Percentiles rank a stretch among this genome's conserved stretches.
Conservation (phyloP, 2,797 vertebrate genomes). For the Molossus molossus region DNA sequence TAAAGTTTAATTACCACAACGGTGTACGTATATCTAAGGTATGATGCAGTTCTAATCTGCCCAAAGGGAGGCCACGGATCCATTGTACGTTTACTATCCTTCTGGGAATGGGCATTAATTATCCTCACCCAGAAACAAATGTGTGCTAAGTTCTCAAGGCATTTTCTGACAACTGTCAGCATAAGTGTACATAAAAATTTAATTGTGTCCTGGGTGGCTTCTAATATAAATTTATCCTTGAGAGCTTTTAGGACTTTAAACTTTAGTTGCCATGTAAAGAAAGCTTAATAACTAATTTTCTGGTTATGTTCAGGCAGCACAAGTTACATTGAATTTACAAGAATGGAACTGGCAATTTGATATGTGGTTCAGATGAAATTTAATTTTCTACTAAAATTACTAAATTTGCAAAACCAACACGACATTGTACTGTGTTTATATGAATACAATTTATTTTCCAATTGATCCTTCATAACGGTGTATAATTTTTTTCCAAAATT, state of each 20-base stretch:
- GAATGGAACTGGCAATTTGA: constrained; percentile 84
- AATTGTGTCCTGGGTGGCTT: constrained; percentile 84
- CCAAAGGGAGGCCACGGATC: constrained; percentile 86
- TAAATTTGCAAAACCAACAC: constrained; percentile 76
- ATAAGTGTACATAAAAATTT: constrained; percentile 81
- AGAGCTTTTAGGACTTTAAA: constrained; percentile 81
- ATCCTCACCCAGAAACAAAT: constrained; percentile 82
- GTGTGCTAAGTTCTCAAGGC: constrained; percentile 81
- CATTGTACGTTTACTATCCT: constrained; percentile 72
- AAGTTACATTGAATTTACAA: constrained; percentile 84
- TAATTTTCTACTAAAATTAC: constrained; percentile 85
- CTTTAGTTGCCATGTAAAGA: constrained; percentile 82
- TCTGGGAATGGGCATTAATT: constrained; percentile 86
- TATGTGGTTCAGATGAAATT: constrained; percentile 84
- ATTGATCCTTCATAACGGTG: constrained; percentile 14
- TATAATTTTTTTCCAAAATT: constrained; percentile 30
- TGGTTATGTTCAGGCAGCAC: constrained; percentile 78
- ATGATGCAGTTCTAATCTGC: constrained; percentile 83
- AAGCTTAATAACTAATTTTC: constrained; percentile 85
- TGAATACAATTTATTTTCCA: constrained; percentile 71
- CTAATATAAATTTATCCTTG: constrained; percentile 82
- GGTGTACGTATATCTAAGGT: constrained; percentile 89
- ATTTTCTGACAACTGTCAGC: constrained; percentile 74
- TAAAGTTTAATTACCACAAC: constrained; percentile 91
- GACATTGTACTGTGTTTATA: constrained; percentile 65